Evolutionary conservation across 64 coral and sea anemone genomes (phyloP).

Genomic region (Hydrozoanthus tunicans): DNA sequence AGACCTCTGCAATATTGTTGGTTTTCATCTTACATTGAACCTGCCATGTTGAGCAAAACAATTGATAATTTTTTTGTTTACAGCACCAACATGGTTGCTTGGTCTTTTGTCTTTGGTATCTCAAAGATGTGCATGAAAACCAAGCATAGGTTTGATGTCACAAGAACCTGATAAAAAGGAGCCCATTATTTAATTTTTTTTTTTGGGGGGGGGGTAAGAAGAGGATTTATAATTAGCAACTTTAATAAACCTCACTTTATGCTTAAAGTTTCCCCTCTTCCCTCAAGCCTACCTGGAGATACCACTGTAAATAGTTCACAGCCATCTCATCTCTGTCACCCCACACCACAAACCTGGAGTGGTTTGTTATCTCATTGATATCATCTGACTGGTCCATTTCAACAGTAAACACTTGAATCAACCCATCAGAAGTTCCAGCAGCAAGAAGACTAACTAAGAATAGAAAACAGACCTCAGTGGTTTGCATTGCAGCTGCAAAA

Average conservation of each 20-base stretch:
- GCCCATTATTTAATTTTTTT: too few relatives aligned
- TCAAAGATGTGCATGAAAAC: too few relatives aligned
- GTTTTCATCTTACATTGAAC: too few relatives aligned
- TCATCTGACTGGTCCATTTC: neutral
- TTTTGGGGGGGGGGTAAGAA: too few relatives aligned
- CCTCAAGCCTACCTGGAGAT: slow-evolving; percentile 12
- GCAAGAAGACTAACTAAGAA: slow-evolving; percentile 27
- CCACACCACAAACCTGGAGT: slow-evolving; percentile 50
- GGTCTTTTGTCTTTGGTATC: too few relatives aligned
- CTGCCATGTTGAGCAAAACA: too few relatives aligned
- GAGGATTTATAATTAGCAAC: neutral
- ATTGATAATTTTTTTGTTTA: too few relatives aligned
- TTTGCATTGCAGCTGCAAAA: neutral
- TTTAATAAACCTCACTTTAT: neutral
- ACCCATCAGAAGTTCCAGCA: slow-evolving; percentile 32
- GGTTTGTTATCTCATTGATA: neutral
- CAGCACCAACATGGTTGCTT: too few relatives aligned
- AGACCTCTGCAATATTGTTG: too few relatives aligned
- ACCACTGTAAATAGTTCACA: slow-evolving; percentile 30
- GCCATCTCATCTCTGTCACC: slow-evolving; percentile 52
- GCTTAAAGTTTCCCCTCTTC: too few relatives aligned
- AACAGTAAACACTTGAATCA: slow-evolving; percentile 36
- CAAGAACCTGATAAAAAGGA: too few relatives aligned
- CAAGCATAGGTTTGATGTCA: too few relatives aligned
- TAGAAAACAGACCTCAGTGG: neutral